Percentiles rank a stretch among this genome's conserved stretches.
phyloP scores from a whole-genome alignment of 1,140 invertebrate species.

The Macrotrachela quadricornifera region DNA sequence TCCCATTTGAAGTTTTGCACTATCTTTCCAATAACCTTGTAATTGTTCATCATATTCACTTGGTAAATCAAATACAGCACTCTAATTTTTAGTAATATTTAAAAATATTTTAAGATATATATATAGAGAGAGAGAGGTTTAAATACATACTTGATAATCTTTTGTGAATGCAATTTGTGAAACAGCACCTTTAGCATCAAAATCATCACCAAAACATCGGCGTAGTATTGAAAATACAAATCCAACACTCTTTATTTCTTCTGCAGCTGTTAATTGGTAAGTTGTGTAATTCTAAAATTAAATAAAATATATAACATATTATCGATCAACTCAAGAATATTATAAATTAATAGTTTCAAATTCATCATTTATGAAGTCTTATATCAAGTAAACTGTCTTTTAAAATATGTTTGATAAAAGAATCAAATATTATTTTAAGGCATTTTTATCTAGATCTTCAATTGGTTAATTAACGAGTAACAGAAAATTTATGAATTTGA shows the following conservation, averaged over 20 bases:
- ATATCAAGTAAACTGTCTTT: too few species aligned
- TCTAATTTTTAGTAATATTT: conserved; percentile 9
- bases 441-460: too few species aligned
- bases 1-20: conserved; percentile 12
- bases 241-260: conserved; percentile 1
- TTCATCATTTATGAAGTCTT: too few species aligned
- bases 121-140: too few species aligned
- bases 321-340: too few species aligned
- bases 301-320: neutral
- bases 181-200: conserved; percentile 14
- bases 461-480: too few species aligned
- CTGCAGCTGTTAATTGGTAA: neutral
- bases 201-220: conserved; percentile 12
- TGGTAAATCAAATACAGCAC: conserved; percentile 18
- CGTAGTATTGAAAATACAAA: conserved; percentile 1
- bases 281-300: neutral
- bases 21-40: conserved; percentile 14
- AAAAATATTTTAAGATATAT: too few species aligned
- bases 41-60: conserved; percentile 12
- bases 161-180: neutral
- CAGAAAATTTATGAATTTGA: too few species aligned
- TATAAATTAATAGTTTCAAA: too few species aligned
- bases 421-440: too few species aligned
- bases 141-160: neutral
- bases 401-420: too few species aligned